Evolutionary conservation across 2,113 vertebrate species (phyloP).

Genomic region (Pseudorasbora parva): DNA sequence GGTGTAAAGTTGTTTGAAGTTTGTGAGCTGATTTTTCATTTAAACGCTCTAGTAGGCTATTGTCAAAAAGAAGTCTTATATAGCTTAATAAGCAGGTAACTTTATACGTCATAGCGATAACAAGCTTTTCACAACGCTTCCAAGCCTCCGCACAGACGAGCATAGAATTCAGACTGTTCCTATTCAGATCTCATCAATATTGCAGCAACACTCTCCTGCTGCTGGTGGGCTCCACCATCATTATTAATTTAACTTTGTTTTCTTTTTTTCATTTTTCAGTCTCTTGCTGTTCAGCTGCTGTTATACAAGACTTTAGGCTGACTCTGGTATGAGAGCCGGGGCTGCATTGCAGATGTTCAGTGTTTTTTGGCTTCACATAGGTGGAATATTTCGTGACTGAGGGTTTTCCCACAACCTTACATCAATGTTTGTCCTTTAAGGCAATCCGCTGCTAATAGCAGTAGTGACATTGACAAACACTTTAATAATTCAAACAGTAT

Average conservation of each 20-base stretch:
- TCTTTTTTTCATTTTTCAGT: constrained; percentile 63
- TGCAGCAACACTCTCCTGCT: constrained; percentile 63
- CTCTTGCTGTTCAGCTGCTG: constrained; percentile 35
- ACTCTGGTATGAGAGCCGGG: background rate
- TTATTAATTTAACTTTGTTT: constrained; percentile 77
- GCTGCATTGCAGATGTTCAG: constrained; percentile 27
- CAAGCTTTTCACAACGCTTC: constrained; percentile 22
- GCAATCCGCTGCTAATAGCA: background rate
- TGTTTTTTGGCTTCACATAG: background rate
- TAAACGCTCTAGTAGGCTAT: background rate
- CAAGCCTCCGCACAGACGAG: constrained; percentile 12
- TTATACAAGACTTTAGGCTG: constrained; percentile 8
- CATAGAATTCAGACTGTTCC: constrained; percentile 48
- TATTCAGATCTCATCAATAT: constrained; percentile 72
- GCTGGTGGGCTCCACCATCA: constrained; percentile 62
- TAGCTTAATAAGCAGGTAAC: constrained; percentile 19
- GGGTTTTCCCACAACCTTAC: background rate
- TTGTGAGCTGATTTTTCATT: background rate
- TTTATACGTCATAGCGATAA: constrained; percentile 20
- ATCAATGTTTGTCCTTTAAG: background rate
- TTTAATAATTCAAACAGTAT: constrained; percentile 7
- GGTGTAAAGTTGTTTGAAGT: background rate
- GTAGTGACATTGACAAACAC: background rate
- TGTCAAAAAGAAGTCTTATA: background rate
- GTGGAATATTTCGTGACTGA: background rate